These are phyloP conservation scores for Ictalurus furcatus DNA, from an alignment of 2,113 vertebrate genomes.

Conservation along the genomic window DNA sequence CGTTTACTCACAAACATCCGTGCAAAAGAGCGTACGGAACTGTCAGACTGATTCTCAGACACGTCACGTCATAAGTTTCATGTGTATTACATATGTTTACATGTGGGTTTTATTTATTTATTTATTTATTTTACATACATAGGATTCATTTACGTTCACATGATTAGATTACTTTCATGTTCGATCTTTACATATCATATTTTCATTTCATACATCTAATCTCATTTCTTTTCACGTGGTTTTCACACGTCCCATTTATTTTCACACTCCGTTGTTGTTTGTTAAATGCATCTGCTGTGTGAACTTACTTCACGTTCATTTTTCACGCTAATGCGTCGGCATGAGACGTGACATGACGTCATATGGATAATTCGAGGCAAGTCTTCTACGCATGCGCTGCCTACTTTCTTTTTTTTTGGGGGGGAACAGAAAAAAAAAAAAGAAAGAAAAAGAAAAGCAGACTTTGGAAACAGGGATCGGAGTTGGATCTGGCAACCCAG, in stretches of 20 bases:
- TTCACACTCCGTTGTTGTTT: neutral
- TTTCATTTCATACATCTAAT: too few relatives aligned
- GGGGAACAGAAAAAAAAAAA: neutral
- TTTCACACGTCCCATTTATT: neutral
- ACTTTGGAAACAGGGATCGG: neutral
- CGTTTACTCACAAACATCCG: too few relatives aligned
- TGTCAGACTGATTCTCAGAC: too few relatives aligned
- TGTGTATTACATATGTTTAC: too few relatives aligned
- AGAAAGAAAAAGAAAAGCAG: neutral
- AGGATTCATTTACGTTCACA: neutral
- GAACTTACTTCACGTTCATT: neutral
- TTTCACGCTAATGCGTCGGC: neutral
- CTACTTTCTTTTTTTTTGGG: neutral
- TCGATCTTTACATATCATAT: neutral
- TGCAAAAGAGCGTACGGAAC: too few relatives aligned
- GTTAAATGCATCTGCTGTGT: neutral
- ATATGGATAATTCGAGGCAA: neutral
- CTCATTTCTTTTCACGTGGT: neutral
- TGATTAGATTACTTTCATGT: neutral
- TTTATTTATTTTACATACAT: neutral
- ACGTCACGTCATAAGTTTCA: too few relatives aligned
- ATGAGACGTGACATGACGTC: neutral
- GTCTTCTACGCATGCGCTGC: slow-evolving; percentile 25
- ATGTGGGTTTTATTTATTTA: too few relatives aligned
- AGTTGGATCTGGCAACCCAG: slow-evolving; percentile 33